Percentiles rank a stretch among this genome's conserved stretches.
Evolutionary conservation across 2,888 invertebrate genomes (phyloP).

Genomic region (Unio delphinus): DNA sequence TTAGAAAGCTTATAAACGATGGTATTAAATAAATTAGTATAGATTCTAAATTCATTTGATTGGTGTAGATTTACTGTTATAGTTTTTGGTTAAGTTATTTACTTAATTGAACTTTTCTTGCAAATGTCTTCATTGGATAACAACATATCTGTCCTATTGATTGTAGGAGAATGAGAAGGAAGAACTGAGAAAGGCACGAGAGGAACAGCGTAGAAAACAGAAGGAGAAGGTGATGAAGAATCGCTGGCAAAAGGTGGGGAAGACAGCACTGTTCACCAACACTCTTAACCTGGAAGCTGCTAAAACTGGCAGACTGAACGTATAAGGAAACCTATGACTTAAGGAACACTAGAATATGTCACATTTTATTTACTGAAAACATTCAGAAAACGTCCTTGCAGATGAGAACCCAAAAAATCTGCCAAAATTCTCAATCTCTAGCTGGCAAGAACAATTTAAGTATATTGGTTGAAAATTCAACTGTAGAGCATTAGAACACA

Average conservation of each 20-base stretch:
- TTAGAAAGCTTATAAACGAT: no score
- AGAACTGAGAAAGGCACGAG: conserved; percentile 41
- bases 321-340: conserved; percentile 11
- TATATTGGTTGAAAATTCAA: no score
- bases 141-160: conserved; percentile 1
- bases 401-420: no score
- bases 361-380: no score
- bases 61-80: not conserved
- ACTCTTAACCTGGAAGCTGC: conserved; percentile 35
- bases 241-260: conserved; percentile 39
- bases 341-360: no score
- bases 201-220: conserved; percentile 49
- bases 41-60: not conserved
- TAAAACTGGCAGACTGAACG: conserved; percentile 34
- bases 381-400: no score
- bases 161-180: conserved; percentile 55
- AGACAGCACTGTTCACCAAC: conserved; percentile 33
- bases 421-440: no score
- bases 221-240: conserved; percentile 50
- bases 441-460: no score
- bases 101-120: not conserved
- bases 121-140: not conserved
- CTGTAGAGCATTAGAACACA: no score
- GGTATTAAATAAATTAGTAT: not conserved
- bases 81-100: not conserved